phyloP scores from a whole-genome alignment of 2,797 vertebrate genomes.

The Dicrostonyx torquatus region DNA sequence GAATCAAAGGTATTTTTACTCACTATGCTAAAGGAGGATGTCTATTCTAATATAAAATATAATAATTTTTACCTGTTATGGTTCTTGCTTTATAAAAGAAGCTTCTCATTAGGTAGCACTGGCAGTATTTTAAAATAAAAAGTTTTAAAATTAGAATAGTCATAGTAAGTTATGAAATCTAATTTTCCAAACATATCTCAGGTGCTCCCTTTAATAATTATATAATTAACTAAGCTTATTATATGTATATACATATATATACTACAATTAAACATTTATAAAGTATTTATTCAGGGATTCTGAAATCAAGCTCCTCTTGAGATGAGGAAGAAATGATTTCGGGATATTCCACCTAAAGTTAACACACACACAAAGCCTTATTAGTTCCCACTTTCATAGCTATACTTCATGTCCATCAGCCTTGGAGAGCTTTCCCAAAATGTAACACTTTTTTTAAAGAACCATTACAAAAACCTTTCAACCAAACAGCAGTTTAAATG shows the following conservation, averaged over 20 bases:
- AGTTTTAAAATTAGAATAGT: constrained; percentile 29
- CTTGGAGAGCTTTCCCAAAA: constrained; percentile 28
- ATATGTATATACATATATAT: not conserved
- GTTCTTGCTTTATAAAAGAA: constrained; percentile 16
- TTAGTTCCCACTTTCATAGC: not conserved
- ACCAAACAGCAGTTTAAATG: constrained; percentile 28
- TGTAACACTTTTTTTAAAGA: constrained; percentile 14
- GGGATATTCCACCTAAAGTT: not conserved
- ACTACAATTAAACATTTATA: constrained; percentile 13
- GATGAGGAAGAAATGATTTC: not conserved
- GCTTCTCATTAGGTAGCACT: not conserved
- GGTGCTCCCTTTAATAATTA: not conserved
- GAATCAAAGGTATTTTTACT: constrained; percentile 37
- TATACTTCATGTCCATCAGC: not conserved
- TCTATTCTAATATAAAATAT: constrained; percentile 20
- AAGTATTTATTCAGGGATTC: constrained; percentile 3
- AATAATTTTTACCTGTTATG: constrained; percentile 26
- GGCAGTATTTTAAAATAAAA: constrained; percentile 29
- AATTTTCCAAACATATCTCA: constrained; percentile 8
- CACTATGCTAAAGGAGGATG: not conserved
- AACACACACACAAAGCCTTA: not conserved
- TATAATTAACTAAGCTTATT: constrained; percentile 30
- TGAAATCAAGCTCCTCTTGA: constrained; percentile 31
- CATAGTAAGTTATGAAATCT: not conserved
- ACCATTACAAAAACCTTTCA: constrained; percentile 25